These are phyloP conservation scores for Caenorhabditis panamensis DNA, from an alignment of 2,888 invertebrate species.

Conservation along the genomic window DNA sequence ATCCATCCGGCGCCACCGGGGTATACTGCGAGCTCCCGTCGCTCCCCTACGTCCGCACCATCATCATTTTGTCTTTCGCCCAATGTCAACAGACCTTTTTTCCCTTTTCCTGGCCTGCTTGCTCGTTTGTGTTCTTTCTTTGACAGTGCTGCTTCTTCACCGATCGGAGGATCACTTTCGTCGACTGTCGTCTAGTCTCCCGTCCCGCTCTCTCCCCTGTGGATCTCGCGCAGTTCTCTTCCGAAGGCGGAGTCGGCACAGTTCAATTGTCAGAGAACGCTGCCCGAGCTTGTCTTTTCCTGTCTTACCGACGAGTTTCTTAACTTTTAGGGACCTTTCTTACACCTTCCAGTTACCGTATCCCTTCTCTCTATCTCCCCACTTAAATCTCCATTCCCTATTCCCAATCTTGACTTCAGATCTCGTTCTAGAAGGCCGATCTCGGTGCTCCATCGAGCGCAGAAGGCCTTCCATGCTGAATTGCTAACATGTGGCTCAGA, in stretches of 20 bases:
- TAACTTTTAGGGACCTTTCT: conserved; percentile 15
- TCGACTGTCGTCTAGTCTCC: conserved; percentile 29
- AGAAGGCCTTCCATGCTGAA: conserved; percentile 43
- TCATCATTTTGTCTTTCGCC: conserved; percentile 60
- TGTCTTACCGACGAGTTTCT: not conserved
- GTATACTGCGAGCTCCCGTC: conserved; percentile 46
- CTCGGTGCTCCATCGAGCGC: conserved; percentile 28
- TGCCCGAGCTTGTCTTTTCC: conserved; percentile 18
- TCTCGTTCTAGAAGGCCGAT: conserved; percentile 20
- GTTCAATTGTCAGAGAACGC: conserved; percentile 47
- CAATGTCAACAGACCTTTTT: conserved; percentile 56
- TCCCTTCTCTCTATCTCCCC: not conserved
- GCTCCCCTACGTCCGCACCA: conserved; percentile 31
- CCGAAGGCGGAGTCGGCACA: conserved; percentile 50
- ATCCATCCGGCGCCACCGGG: conserved; percentile 51
- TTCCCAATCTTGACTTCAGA: not conserved
- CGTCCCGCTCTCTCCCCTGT: conserved; percentile 25
- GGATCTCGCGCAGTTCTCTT: conserved; percentile 41
- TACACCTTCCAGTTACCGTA: too few relatives aligned
- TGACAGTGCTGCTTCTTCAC: conserved; percentile 57
- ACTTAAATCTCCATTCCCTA: not conserved
- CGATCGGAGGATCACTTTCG: conserved; percentile 58
- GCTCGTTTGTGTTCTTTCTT: conserved; percentile 59
- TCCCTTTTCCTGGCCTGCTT: conserved; percentile 46
- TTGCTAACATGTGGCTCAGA: conserved; percentile 47